Conservation (phyloP, 2,113 vertebrate genomes). For the Tyto alba region DNA sequence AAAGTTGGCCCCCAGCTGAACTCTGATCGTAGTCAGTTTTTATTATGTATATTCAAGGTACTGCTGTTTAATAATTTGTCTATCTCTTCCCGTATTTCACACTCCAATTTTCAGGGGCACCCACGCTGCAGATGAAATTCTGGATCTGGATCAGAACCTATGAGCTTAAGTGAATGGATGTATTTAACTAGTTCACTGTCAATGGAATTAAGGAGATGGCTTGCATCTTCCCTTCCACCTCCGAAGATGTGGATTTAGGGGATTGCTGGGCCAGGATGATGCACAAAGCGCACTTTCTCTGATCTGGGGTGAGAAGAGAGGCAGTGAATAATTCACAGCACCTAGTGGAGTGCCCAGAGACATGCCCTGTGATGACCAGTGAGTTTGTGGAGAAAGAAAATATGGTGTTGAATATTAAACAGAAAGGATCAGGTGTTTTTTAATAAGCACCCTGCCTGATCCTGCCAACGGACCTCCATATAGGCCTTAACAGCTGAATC, state of each 20-base stretch:
- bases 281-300: not conserved
- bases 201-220: not conserved
- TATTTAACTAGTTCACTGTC: not conserved
- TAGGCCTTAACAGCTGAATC: not conserved
- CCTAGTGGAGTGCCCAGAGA: not conserved
- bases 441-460: not conserved
- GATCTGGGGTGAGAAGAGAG: not conserved
- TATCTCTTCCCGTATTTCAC: not conserved
- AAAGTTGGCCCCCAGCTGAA: not conserved
- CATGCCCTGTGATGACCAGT: not conserved
- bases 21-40: not conserved
- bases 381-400: slow-evolving; percentile 3
- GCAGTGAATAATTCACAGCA: slow-evolving; percentile 12
- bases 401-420: slow-evolving; percentile 20
- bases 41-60: not conserved
- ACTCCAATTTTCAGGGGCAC: not conserved
- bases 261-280: not conserved
- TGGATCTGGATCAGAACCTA: not conserved
- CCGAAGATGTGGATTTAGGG: not conserved
- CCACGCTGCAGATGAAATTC: not conserved
- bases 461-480: not conserved
- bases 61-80: not conserved
- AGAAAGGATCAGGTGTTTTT: slow-evolving; percentile 4
- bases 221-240: not conserved
- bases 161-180: not conserved